A percentile compares a stretch with the other conserved stretches of the same genome.
phyloP scores from a whole-genome alignment of 2,888 invertebrate genomes.

The Caenorhabditis japonica region DNA sequence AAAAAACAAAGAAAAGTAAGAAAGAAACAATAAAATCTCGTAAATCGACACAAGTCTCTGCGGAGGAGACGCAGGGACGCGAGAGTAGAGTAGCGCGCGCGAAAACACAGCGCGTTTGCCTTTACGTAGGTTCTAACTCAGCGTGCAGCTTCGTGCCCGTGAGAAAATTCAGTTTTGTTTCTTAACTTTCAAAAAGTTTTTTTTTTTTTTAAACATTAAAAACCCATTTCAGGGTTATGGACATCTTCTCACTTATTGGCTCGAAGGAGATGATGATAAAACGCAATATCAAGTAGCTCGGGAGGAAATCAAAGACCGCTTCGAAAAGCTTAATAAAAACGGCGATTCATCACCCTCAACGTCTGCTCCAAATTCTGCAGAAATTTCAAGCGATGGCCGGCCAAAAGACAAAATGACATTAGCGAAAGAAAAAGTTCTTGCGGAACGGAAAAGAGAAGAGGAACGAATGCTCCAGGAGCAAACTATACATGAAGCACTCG shows the following conservation, averaged over 20 bases:
- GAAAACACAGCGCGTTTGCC: too few species aligned
- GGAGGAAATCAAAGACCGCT: not conserved
- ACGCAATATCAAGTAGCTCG: not conserved
- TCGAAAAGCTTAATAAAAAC: not conserved
- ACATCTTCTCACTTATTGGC: constrained; percentile 71
- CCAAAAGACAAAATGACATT: constrained; percentile 18
- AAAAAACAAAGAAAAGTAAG: too few species aligned
- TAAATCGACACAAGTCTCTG: too few species aligned
- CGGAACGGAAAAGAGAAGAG: constrained; percentile 15
- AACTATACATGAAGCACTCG: constrained; percentile 18
- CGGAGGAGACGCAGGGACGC: too few species aligned
- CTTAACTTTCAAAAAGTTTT: too few species aligned
- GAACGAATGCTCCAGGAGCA: constrained; percentile 19
- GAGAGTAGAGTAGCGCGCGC: too few species aligned
- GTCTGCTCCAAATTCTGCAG: not conserved
- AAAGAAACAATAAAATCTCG: too few species aligned
- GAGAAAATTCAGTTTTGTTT: too few species aligned
- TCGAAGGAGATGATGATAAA: constrained; percentile 65
- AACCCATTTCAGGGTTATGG: constrained; percentile 65
- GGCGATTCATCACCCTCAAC: not conserved
- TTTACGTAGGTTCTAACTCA: not conserved
- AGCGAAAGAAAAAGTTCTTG: constrained; percentile 22
- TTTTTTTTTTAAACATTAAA: not conserved
- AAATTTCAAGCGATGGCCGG: too few species aligned
- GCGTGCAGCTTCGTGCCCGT: not conserved